Base-by-base conservation (phyloP, 2,888 invertebrate species). In the Horisme vitalbata region DNA sequence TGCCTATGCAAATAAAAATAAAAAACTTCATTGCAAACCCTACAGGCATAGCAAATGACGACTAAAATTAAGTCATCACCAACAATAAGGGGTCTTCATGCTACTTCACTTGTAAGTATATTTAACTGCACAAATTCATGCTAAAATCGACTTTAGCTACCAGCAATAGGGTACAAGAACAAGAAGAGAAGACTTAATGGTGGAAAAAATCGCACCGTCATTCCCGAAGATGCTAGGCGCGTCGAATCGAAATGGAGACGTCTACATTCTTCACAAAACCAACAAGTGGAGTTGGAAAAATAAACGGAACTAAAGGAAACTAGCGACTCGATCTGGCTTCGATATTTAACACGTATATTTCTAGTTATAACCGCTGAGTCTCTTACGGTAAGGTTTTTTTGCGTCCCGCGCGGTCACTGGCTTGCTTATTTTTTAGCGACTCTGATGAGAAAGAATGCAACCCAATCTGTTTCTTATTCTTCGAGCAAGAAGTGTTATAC, bases 201-300 rank as follows among this genome's bases (percentile, higher is more conserved):
- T 71, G 72, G 71, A 79, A 83, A 75, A 85, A 86, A 83, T 79
- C 68, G 82, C 84, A 70, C 45, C 76, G 84, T 87, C 87, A 88
- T 82, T 75, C 67, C 44, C 75, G 65, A 36, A 27, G 38, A 79
- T 74, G 77, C 73, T 66, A 64, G 73, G 72, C 83, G 83, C 79
- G 79, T 80, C 87, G 79, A 84, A 87, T 76, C 67, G 75, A 79
- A 68, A 84, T 79, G 75, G 71, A 86, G 80, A 78, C 84, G 82
- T 84, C 82, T 68, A 73, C 77, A 71, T 80, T 79, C 79, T 77
- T 73, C 71, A 85, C 74, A 84, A 86, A 87, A 86, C 83, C 85
- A 84, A 87, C 86, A 85, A 83, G 80, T 78, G 71, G 71, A 71
- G 67, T 68, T 55, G 48, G 52, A 54, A 59, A 58, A 62, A 51